Base-by-base conservation (phyloP, 2,797 vertebrate genomes). In the Danionella dracula region DNA sequence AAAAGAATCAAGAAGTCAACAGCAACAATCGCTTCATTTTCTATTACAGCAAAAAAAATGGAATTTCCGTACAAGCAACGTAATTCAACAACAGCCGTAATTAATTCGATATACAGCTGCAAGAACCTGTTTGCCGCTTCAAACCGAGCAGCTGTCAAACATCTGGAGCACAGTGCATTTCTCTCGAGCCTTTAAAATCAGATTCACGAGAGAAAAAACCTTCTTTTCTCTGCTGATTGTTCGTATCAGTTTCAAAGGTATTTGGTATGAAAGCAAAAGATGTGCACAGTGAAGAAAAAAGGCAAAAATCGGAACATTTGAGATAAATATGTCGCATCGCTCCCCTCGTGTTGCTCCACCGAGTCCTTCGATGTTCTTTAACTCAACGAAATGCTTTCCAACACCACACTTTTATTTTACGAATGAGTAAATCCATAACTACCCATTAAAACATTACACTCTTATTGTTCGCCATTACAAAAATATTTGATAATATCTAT, bases 181-280 rank as follows among this genome's bases (percentile, higher is more conserved):
- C 41, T 27, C 19, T 8, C 8, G 27, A n/a, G 16, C 5, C 9
- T 16, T 51, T 31, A 13, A 20, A 8, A 16, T 45, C 19, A 60
- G n/a, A 17, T 23, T 27, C 3, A 8, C 8, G 6, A 45, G 10
- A 54, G 16, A 58, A 16, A n/a, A 57, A 32, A 42, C 35, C 8
- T 35, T 54, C 63, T 8, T 27, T 66, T 64, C n/a, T n/a, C n/a
- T n/a, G n/a, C n/a, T 45, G 54, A 71, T 70, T 62, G 53, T 55
- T 37, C 50, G 46, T 5, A 9, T 42, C 38, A 11, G 29, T 34
- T 23, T 62, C 13, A 48, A 64, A 37, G 40, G 49, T 57, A 63
- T 77, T 71, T 71, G 61, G 75, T 74, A 54, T 66, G 19, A 70
- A 70, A 70, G 66, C 64, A 63, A 68, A 71, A 29, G 41, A 65